These are phyloP conservation scores for Odocoileus virginianus DNA, from an alignment of 2,113 vertebrate species.

Conservation along the genomic window DNA sequence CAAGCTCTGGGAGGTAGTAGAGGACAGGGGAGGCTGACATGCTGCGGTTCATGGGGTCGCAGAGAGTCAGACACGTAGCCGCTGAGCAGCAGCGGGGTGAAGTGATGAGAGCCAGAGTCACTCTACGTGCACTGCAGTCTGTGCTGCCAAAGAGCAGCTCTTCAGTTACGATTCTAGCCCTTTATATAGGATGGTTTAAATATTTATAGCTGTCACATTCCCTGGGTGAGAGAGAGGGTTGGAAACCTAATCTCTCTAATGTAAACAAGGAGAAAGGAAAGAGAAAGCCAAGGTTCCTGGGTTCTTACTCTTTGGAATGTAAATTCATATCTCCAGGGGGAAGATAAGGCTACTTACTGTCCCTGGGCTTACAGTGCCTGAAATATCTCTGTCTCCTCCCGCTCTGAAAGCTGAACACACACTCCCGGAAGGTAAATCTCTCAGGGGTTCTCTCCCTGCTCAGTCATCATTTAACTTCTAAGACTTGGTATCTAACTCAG, in stretches of 20 bases:
- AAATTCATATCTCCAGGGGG: background rate
- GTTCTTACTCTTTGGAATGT: background rate
- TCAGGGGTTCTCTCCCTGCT: background rate
- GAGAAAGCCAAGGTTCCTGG: background rate
- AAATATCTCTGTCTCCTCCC: background rate
- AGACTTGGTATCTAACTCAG: background rate
- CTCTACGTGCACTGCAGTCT: background rate
- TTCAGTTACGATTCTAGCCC: background rate
- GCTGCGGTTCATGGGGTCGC: background rate
- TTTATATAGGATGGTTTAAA: slow-evolving; percentile 12
- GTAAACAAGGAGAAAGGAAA: background rate
- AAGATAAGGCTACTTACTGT: background rate
- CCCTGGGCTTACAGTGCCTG: background rate
- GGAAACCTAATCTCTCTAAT: background rate
- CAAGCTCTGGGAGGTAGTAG: background rate
- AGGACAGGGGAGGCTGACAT: background rate
- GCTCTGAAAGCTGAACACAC: background rate
- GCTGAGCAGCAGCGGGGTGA: background rate
- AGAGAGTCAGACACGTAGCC: background rate
- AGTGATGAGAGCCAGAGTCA: background rate
- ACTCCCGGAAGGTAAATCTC: background rate
- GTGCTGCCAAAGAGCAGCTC: background rate
- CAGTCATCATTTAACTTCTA: background rate
- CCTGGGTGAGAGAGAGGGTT: background rate
- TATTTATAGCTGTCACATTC: background rate